Evolutionary conservation across 2,888 invertebrate genomes (phyloP).

Genomic region (Himalopsyche anomala): DNA sequence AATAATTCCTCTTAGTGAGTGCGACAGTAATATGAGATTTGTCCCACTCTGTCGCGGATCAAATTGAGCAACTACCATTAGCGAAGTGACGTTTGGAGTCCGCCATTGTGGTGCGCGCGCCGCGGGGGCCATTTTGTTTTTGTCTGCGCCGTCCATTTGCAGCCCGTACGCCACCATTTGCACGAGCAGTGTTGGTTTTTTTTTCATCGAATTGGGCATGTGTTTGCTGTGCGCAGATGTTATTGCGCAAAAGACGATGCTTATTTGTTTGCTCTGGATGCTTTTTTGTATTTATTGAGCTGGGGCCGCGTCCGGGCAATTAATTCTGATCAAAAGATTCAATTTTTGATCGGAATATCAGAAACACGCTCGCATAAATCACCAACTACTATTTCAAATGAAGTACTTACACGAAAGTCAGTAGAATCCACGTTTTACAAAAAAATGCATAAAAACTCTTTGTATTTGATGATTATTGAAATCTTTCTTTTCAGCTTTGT

Average conservation of each 20-base stretch:
- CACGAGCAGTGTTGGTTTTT: constrained; percentile 47
- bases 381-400: too few relatives aligned
- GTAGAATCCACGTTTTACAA: too few relatives aligned
- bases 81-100: constrained; percentile 30
- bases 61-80: constrained; percentile 14
- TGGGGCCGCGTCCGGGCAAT: constrained; percentile 26
- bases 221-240: constrained; percentile 24
- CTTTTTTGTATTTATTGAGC: constrained; percentile 23
- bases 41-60: background rate
- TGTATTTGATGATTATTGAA: too few relatives aligned
- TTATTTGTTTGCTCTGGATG: constrained; percentile 20
- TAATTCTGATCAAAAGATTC: constrained; percentile 26
- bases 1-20: background rate
- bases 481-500: too few relatives aligned
- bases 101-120: constrained; percentile 57
- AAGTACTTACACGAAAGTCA: too few relatives aligned
- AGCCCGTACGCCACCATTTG: constrained; percentile 58
- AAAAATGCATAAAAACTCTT: too few relatives aligned
- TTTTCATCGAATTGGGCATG: constrained; percentile 6
- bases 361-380: background rate
- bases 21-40: background rate
- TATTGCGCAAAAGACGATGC: constrained; percentile 27
- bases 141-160: constrained; percentile 51
- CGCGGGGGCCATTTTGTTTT: constrained; percentile 56
- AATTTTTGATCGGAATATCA: background rate